Conservation (phyloP, 2,113 vertebrate genomes). For the Rostratula benghalensis region DNA sequence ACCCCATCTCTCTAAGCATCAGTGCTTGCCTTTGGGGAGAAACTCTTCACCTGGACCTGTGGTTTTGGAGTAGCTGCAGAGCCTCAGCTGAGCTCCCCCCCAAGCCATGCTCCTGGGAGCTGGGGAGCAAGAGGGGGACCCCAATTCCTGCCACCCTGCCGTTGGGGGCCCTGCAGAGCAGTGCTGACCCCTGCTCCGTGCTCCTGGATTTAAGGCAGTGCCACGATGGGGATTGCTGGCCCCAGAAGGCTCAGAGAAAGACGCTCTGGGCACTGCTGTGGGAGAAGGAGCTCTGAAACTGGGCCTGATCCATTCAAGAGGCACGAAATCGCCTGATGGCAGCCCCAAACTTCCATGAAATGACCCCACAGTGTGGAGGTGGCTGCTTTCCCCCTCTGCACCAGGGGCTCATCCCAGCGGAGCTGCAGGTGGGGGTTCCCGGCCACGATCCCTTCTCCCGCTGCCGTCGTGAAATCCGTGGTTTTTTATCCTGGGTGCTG, state of each 20-base stretch:
- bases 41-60: neutral
- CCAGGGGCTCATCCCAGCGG: rapidly evolving
- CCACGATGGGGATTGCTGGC: neutral
- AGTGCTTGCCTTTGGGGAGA: neutral
- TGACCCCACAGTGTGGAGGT: rapidly evolving
- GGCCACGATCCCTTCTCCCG: neutral
- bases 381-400: neutral
- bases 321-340: neutral
- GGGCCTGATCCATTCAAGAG: neutral
- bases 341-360: neutral
- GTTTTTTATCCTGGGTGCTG: neutral
- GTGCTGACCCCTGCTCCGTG: neutral
- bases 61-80: neutral
- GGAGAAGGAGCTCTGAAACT: neutral
- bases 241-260: neutral
- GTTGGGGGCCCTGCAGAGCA: neutral
- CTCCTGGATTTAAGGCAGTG: neutral
- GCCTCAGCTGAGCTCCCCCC: neutral
- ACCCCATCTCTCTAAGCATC: neutral
- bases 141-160: neutral
- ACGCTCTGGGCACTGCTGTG: neutral
- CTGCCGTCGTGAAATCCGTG: rapidly evolving
- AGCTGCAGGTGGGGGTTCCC: neutral
- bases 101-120: neutral
- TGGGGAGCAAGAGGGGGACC: neutral